Evolutionary conservation across 2,797 vertebrate genomes (phyloP).

Genomic region (Ctenosaura bakeri): DNA sequence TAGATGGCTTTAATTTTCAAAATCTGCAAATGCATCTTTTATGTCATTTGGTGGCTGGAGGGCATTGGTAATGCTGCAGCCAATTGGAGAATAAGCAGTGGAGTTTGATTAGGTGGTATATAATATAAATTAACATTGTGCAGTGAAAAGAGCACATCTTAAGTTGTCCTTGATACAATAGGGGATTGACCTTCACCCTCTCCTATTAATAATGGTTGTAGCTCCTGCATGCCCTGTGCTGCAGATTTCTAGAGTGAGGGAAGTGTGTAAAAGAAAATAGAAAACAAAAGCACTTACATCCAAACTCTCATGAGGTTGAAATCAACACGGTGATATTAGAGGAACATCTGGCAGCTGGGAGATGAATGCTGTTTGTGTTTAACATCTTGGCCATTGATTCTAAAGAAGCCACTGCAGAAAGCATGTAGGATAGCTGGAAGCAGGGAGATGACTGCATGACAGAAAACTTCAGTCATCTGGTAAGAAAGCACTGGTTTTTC

Average conservation of each 20-base stretch:
- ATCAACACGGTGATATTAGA: slow-evolving; percentile 3
- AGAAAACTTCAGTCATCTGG: not conserved
- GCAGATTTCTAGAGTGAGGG: accelerated
- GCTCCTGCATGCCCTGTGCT: not conserved
- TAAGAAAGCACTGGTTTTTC: not conserved
- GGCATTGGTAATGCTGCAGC: slow-evolving; percentile 73
- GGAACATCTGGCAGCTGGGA: not conserved
- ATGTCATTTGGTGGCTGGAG: slow-evolving; percentile 80
- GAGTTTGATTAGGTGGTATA: slow-evolving; percentile 76
- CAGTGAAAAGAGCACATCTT: slow-evolving; percentile 50
- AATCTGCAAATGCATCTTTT: slow-evolving; percentile 87
- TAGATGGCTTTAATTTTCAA: slow-evolving; percentile 87
- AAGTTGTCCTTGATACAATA: slow-evolving; percentile 51
- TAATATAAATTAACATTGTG: slow-evolving; percentile 76
- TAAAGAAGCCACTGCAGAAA: not conserved
- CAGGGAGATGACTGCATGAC: not conserved
- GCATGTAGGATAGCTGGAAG: not conserved
- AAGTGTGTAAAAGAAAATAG: not conserved
- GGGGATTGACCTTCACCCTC: slow-evolving; percentile 4
- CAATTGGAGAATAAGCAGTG: slow-evolving; percentile 72
- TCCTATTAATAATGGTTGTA: not conserved
- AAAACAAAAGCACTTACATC: slow-evolving; percentile 37
- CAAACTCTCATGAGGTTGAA: not conserved
- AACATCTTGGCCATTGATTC: not conserved
- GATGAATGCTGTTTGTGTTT: not conserved